Percentiles rank a stretch among this genome's conserved stretches.
Evolutionary conservation across 1,140 invertebrate genomes (phyloP).

Genomic region (Trichonephila inaurata): DNA sequence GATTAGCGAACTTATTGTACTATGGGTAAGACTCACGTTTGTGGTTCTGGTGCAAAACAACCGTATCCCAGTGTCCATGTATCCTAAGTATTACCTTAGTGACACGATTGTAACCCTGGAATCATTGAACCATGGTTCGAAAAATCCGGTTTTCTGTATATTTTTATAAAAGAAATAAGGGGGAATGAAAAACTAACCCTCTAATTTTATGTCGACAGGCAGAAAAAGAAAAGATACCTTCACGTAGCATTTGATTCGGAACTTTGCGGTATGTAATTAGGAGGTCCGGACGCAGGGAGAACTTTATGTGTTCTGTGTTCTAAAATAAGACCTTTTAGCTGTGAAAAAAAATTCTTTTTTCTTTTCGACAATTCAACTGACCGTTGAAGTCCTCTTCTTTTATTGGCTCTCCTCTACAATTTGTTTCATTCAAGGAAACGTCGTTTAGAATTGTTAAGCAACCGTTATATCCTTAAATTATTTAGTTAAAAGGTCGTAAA

Average conservation of each 20-base stretch:
- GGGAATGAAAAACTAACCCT: background rate
- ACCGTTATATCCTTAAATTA: too few relatives aligned
- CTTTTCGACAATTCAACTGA: slow-evolving; percentile 21
- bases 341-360: slow-evolving; percentile 18
- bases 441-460: too few relatives aligned
- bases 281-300: slow-evolving; percentile 21
- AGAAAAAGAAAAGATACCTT: slow-evolving; percentile 10
- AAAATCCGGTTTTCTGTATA: slow-evolving; percentile 59
- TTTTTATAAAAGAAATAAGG: background rate
- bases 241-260: slow-evolving; percentile 3
- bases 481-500: background rate
- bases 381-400: background rate
- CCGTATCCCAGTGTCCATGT: background rate
- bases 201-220: slow-evolving; percentile 47
- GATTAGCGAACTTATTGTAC: too few relatives aligned
- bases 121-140: slow-evolving; percentile 26
- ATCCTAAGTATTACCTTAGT: background rate
- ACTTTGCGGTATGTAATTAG: slow-evolving; percentile 37
- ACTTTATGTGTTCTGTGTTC: background rate
- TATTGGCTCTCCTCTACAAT: background rate
- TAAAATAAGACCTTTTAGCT: slow-evolving; percentile 32
- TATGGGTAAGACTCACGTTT: too few relatives aligned
- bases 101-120: slow-evolving; percentile 11
- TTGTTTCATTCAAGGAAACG: too few relatives aligned
- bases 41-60: background rate